These are phyloP conservation scores for Melanerpes formicivorus DNA, from an alignment of 2,113 vertebrate species.

Conservation along the genomic window DNA sequence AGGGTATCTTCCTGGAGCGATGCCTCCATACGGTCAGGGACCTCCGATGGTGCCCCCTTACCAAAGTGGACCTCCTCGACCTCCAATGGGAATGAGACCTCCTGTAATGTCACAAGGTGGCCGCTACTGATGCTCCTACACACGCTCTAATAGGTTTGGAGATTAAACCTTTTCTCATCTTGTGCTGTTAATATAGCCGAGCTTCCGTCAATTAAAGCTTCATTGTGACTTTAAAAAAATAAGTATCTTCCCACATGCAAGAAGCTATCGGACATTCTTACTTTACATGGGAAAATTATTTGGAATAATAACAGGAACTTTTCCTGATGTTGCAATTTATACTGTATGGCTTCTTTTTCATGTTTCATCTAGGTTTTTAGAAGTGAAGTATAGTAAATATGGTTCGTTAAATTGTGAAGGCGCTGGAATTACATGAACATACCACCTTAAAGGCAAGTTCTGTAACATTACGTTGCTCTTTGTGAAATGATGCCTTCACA, in stretches of 20 bases:
- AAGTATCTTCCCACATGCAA: slow-evolving; percentile 84
- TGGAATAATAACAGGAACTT: slow-evolving; percentile 87
- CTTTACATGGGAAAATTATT: slow-evolving; percentile 86
- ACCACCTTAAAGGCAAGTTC: slow-evolving; percentile 98
- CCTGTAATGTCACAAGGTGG: slow-evolving; percentile 98
- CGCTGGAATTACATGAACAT: slow-evolving; percentile 97
- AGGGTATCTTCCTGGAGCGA: slow-evolving; percentile 93
- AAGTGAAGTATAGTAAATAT: slow-evolving; percentile 99
- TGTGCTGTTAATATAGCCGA: slow-evolving; percentile 91
- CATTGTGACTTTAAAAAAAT: slow-evolving; percentile 87
- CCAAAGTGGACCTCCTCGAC: slow-evolving; percentile 93
- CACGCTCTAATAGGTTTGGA: slow-evolving; percentile 94
- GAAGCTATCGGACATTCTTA: slow-evolving; percentile 89
- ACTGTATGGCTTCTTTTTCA: slow-evolving; percentile 96
- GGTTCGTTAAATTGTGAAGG: slow-evolving; percentile 99
- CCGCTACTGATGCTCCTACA: slow-evolving; percentile 93
- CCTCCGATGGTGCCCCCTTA: slow-evolving; percentile 95
- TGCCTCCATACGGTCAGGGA: slow-evolving; percentile 95
- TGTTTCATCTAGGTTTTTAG: slow-evolving; percentile 99
- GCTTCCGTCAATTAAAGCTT: slow-evolving; percentile 88
- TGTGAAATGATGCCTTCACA: slow-evolving; percentile 94
- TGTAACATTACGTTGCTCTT: slow-evolving; percentile 88
- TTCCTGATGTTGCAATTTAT: slow-evolving; percentile 91
- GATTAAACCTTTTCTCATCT: slow-evolving; percentile 97
- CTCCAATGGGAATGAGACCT: slow-evolving; percentile 97